Conservation (phyloP, 2,888 invertebrate genomes). For the Oligia fasciuncula region DNA sequence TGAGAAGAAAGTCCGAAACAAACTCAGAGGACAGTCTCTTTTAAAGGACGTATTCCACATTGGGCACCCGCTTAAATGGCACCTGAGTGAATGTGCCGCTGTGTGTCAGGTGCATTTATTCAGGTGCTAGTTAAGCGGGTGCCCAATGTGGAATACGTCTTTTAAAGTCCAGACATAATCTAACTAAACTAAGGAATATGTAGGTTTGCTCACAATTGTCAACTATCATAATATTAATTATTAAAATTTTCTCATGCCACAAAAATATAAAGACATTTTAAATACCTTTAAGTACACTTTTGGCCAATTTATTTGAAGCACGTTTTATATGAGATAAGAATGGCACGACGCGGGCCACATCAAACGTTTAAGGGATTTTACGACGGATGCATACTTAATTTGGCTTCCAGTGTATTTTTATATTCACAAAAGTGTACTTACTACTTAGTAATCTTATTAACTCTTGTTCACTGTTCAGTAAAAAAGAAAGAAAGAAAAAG, state of each 20-base stretch:
- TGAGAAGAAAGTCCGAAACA: no score
- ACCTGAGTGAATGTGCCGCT: no score
- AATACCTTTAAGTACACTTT: conserved; percentile 48
- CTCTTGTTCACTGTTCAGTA: not conserved
- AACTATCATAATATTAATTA: not conserved
- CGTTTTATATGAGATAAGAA: conserved; percentile 63
- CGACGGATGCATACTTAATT: conserved; percentile 68
- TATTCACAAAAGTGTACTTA: conserved; percentile 37
- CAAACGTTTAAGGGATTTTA: conserved; percentile 66
- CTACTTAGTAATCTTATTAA: conserved; percentile 24
- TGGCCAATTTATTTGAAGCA: conserved; percentile 64
- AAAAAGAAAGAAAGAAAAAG: no score
- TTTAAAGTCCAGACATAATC: no score
- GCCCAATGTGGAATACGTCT: no score
- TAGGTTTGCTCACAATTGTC: not conserved
- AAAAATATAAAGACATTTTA: not conserved
- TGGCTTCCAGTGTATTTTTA: conserved; percentile 53
- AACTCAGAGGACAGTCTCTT: no score
- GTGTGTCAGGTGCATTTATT: no score
- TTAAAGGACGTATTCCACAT: no score
- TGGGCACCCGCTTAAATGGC: no score
- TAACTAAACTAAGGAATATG: not conserved
- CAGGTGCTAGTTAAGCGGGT: no score
- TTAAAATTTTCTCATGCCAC: not conserved
- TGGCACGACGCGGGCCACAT: conserved; percentile 61